Conservation (phyloP, 2,888 invertebrate species). For the Dilophus febrilis region DNA sequence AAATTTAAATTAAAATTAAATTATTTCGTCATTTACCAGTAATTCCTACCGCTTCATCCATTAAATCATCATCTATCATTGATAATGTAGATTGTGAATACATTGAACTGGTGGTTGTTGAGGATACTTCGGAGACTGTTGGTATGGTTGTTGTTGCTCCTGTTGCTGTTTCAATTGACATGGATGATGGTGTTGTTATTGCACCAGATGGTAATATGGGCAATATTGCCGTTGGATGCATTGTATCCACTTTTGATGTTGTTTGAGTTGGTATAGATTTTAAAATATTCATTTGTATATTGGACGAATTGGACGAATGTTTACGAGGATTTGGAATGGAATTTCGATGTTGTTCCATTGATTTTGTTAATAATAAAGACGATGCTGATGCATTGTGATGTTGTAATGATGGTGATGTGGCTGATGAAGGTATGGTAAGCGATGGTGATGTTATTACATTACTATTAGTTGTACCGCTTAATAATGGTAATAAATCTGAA, state of each 20-base stretch:
- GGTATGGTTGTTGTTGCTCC: too few relatives aligned
- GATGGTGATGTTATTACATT: too few relatives aligned
- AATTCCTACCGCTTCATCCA: constrained; percentile 15
- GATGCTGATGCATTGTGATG: neutral
- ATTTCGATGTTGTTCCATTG: neutral
- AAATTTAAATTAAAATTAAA: constrained; percentile 1
- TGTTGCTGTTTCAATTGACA: neutral
- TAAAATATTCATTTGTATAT: constrained; percentile 56
- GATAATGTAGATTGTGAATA: constrained; percentile 18
- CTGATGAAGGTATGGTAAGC: neutral
- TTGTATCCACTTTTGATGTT: constrained; percentile 45
- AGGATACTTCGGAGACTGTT: too few relatives aligned
- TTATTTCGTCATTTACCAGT: constrained; percentile 16
- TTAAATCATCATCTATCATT: constrained; percentile 57
- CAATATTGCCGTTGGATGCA: constrained; percentile 17
- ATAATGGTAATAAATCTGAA: too few relatives aligned
- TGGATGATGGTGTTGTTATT: neutral
- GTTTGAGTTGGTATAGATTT: constrained; percentile 62
- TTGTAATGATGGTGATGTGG: neutral
- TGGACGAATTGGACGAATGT: constrained; percentile 28
- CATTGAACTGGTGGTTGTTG: neutral
- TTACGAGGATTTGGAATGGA: neutral
- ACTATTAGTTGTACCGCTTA: too few relatives aligned
- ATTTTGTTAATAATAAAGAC: neutral
- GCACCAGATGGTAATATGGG: neutral